phyloP scores from a whole-genome alignment of 1,140 invertebrate species.

The Papilio polyxenes region DNA sequence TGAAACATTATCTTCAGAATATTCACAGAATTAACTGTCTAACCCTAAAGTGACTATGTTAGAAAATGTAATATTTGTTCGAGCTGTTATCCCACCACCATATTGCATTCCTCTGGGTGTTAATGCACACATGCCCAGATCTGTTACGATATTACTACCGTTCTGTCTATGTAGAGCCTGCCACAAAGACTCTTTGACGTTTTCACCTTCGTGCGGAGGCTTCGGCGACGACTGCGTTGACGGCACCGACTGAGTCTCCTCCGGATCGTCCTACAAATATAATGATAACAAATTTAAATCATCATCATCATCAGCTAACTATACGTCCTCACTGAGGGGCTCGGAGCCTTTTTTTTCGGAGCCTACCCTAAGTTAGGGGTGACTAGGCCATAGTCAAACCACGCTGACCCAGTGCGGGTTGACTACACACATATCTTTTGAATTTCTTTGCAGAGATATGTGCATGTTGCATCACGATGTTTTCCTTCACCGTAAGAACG shows the following conservation, averaged over 20 bases:
- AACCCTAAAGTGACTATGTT: neutral
- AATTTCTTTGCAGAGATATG: too few species aligned
- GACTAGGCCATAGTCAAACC: too few species aligned
- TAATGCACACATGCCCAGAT: neutral
- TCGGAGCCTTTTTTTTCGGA: too few species aligned
- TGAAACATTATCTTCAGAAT: too few species aligned
- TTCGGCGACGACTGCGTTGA: conserved; percentile 75
- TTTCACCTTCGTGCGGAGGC: conserved; percentile 66
- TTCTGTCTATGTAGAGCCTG: conserved; percentile 78
- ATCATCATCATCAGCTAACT: too few species aligned
- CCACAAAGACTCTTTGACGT: conserved; percentile 77
- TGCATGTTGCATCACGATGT: too few species aligned
- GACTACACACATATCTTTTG: too few species aligned
- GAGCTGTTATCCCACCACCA: neutral
- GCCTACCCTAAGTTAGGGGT: too few species aligned
- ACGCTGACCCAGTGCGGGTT: too few species aligned
- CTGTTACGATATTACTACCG: conserved; percentile 53
- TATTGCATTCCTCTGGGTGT: neutral
- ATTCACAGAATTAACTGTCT: neutral
- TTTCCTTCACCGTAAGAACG: too few species aligned
- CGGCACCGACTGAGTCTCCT: conserved; percentile 75
- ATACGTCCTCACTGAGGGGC: too few species aligned
- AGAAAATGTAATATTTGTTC: neutral
- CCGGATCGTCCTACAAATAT: conserved; percentile 69
- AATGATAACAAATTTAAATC: conserved; percentile 13